Conservation (phyloP, 2,113 vertebrate genomes). For the Columbina picui region DNA sequence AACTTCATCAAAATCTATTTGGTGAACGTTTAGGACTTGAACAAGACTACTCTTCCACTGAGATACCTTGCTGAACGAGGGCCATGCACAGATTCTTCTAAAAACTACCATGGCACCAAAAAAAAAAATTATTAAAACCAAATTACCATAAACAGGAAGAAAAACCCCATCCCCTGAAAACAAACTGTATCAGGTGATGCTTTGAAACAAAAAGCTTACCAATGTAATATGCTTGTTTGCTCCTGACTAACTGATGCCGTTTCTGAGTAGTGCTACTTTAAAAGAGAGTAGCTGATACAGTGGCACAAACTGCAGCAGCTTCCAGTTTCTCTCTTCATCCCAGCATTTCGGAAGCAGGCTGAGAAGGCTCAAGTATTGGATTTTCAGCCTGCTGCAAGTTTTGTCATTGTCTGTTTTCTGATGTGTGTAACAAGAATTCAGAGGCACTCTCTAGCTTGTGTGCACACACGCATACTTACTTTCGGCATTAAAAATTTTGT, state of each 20-base stretch:
- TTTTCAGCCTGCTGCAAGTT: background rate
- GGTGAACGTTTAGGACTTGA: background rate
- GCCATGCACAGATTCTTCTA: background rate
- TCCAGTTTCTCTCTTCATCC: background rate
- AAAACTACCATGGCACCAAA: background rate
- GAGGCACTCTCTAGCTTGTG: background rate
- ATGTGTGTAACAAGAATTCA: background rate
- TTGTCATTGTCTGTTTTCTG: background rate
- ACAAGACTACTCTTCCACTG: background rate
- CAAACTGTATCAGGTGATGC: background rate
- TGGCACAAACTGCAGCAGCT: background rate
- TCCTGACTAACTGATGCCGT: background rate
- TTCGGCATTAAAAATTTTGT: constrained; percentile 17
- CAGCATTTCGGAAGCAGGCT: background rate
- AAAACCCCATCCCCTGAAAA: background rate
- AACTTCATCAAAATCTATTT: background rate
- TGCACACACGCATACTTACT: background rate
- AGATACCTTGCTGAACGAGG: background rate
- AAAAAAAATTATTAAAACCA: background rate
- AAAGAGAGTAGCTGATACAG: constrained; percentile 1
- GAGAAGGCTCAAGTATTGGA: background rate
- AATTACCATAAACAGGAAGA: background rate
- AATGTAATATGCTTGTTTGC: background rate
- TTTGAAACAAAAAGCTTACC: background rate
- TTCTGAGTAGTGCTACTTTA: constrained; percentile 10